Conservation (phyloP, 2,888 invertebrate genomes). For the Trimorus sp. region DNA sequence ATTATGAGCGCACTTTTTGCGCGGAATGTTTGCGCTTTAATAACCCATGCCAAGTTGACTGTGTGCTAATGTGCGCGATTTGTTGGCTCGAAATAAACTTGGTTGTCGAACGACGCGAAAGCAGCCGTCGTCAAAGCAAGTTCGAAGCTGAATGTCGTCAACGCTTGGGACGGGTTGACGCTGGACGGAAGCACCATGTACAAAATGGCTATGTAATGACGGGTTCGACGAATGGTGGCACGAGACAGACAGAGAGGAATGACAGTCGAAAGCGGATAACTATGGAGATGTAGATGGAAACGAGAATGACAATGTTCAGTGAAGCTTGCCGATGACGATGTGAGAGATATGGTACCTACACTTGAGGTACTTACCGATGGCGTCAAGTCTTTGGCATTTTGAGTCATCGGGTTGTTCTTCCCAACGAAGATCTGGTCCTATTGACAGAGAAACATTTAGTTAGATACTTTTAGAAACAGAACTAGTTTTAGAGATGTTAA, state of each 20-base stretch:
- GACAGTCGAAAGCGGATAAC: slow-evolving; percentile 22
- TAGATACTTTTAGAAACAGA: no score
- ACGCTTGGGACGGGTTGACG: slow-evolving; percentile 15
- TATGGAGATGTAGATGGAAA: no score
- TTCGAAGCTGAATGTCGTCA: slow-evolving; percentile 23
- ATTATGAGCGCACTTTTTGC: slow-evolving; percentile 2
- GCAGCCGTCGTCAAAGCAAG: slow-evolving; percentile 32
- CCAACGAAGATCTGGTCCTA: slow-evolving; percentile 16
- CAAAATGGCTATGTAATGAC: slow-evolving; percentile 31
- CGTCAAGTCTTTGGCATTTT: slow-evolving; percentile 9
- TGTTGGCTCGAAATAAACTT: no score
- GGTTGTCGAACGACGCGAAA: not conserved
- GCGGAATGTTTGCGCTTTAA: not conserved
- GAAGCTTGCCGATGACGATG: slow-evolving; percentile 27
- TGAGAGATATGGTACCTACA: not conserved
- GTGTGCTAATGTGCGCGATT: slow-evolving; percentile 8
- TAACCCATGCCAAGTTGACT: slow-evolving; percentile 3
- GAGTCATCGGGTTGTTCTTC: slow-evolving; percentile 2
- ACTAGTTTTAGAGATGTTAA: no score
- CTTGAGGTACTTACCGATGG: slow-evolving; percentile 34
- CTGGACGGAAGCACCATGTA: slow-evolving; percentile 31
- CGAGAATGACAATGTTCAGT: slow-evolving; percentile 30
- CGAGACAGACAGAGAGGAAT: slow-evolving; percentile 36
- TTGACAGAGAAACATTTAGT: no score
- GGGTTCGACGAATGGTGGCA: slow-evolving; percentile 36